Evolutionary conservation across 1,140 invertebrate genomes (phyloP).

Genomic region (Olivierus martensii): DNA sequence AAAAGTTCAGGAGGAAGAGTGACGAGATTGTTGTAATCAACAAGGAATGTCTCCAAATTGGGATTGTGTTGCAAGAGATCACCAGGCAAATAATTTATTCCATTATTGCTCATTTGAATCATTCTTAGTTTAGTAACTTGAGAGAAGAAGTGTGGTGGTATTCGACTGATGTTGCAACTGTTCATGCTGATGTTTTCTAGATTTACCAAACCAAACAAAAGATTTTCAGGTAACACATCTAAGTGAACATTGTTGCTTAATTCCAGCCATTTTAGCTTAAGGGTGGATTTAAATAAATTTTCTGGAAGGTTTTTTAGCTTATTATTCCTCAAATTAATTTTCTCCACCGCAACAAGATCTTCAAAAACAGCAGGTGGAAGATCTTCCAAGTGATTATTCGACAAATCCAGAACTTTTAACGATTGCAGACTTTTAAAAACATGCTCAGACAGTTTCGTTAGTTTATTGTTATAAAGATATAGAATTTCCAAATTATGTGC

Average conservation of each 20-base stretch:
- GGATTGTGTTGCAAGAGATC: constrained; percentile 11
- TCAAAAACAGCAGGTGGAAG: constrained; percentile 14
- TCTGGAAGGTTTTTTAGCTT: constrained; percentile 13
- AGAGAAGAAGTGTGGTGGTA: constrained; percentile 3
- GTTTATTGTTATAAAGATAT: constrained; percentile 8
- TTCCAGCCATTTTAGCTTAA: constrained; percentile 14
- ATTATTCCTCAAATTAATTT: constrained; percentile 15
- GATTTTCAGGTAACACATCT: constrained; percentile 11
- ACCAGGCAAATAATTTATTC: constrained; percentile 1
- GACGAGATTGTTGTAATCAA: constrained; percentile 66
- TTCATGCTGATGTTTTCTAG: constrained; percentile 13
- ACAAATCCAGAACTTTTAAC: constrained; percentile 20
- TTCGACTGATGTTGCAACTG: constrained; percentile 15
- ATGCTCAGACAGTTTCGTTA: constrained; percentile 2
- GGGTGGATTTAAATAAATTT: constrained; percentile 13
- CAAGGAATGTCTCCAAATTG: constrained; percentile 50
- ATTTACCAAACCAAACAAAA: constrained; percentile 12
- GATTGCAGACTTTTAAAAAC: constrained; percentile 14
- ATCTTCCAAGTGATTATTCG: constrained; percentile 17
- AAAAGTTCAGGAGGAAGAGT: constrained; percentile 53
- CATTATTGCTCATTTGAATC: constrained; percentile 3
- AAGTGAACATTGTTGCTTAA: constrained; percentile 18
- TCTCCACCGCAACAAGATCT: constrained; percentile 9
- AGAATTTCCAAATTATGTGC: constrained; percentile 4
- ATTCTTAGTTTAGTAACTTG: neutral